phyloP scores from a whole-genome alignment of 2,797 vertebrate genomes.

The Simalia tracyae region DNA sequence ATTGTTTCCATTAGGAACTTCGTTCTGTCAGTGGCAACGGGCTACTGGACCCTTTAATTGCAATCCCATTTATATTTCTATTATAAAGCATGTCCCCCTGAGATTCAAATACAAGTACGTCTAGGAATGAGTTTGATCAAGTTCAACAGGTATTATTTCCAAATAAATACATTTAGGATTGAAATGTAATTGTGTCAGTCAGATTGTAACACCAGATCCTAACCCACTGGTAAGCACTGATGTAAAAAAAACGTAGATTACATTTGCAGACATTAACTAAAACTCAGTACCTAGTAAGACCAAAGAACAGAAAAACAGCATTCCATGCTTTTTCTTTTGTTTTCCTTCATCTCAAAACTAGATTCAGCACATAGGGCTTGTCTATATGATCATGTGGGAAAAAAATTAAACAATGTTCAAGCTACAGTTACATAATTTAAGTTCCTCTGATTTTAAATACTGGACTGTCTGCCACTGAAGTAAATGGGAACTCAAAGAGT shows the following conservation, averaged over 20 bases:
- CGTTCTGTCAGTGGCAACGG: not conserved
- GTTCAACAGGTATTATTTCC: not conserved
- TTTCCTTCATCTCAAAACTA: not conserved
- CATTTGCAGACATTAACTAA: not conserved
- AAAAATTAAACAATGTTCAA: not conserved
- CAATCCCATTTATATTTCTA: not conserved
- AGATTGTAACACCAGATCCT: not conserved
- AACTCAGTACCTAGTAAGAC: not conserved
- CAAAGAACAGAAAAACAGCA: not conserved
- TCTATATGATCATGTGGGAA: not conserved
- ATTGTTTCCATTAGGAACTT: not conserved
- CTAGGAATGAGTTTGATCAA: not conserved
- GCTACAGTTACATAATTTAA: not conserved
- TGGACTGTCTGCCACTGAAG: not conserved
- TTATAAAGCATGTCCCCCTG: not conserved
- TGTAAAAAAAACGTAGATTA: not conserved
- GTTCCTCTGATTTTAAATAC: not conserved
- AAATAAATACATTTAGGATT: not conserved
- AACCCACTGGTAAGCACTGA: not conserved
- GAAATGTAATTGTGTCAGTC: not conserved
- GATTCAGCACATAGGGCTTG: not conserved
- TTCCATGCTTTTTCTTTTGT: not conserved
- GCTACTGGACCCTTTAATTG: not conserved
- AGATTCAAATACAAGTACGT: not conserved
- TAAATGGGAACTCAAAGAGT: not conserved